Percentiles rank a stretch among this genome's conserved stretches.
phyloP scores from a whole-genome alignment of 2,797 vertebrate species.

The Cebuella pygmaea region DNA sequence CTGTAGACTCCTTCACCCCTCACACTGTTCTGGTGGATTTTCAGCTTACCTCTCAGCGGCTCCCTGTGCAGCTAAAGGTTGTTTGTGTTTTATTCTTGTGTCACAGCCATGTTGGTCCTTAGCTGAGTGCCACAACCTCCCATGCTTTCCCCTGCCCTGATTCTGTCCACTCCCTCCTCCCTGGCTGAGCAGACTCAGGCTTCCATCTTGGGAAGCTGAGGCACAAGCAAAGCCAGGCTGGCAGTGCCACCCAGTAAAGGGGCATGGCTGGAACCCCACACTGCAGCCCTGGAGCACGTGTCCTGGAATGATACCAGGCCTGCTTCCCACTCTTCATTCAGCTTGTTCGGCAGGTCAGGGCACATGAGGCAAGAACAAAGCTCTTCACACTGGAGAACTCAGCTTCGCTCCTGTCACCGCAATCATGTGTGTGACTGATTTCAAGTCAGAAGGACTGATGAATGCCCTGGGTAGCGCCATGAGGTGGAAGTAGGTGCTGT shows the following conservation, averaged over 20 bases:
- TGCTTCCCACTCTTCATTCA: not conserved
- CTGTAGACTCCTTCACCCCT: not conserved
- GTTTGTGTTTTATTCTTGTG: slow-evolving; percentile 55
- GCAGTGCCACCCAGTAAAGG: not conserved
- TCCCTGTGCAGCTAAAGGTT: not conserved
- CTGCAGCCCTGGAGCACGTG: not conserved
- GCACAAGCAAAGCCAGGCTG: not conserved
- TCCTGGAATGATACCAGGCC: not conserved
- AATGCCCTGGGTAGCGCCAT: not conserved
- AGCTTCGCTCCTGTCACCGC: not conserved
- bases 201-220: slow-evolving; percentile 63
- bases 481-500: not conserved
- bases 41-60: not conserved
- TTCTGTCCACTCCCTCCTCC: not conserved
- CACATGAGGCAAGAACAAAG: not conserved
- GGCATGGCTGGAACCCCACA: not conserved
- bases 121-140: not conserved
- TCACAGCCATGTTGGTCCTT: not conserved
- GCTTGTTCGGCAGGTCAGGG: too few relatives aligned
- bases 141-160: not conserved
- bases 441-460: not conserved
- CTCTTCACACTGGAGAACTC: not conserved
- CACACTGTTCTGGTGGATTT: not conserved
- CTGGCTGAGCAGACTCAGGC: not conserved
- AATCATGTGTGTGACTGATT: not conserved